phyloP scores from a whole-genome alignment of 2,797 vertebrate species.

The Sebastes umbrosus region DNA sequence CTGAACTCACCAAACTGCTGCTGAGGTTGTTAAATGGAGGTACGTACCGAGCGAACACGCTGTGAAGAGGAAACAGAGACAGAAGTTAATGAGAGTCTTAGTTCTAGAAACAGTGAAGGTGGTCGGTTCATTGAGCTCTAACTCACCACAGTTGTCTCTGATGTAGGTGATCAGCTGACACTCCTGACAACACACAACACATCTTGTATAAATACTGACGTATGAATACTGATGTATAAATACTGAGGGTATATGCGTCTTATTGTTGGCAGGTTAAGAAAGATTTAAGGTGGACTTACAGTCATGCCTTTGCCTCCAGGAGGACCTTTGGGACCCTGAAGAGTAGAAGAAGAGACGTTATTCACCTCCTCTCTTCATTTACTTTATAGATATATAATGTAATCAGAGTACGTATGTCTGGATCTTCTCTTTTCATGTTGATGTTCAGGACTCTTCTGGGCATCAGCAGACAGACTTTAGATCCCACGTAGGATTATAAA shows the following conservation, averaged over 20 bases:
- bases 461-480: too few species aligned
- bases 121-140: not conserved
- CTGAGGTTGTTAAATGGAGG: too few species aligned
- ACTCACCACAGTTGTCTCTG: constrained; percentile 88
- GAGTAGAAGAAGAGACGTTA: not conserved
- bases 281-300: not conserved
- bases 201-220: not conserved
- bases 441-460: too few species aligned
- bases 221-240: too few species aligned
- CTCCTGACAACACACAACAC: constrained; percentile 72
- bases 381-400: not conserved
- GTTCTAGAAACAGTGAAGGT: not conserved
- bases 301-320: constrained; percentile 63
- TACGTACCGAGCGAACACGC: not conserved
- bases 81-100: not conserved
- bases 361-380: not conserved
- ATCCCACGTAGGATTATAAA: too few species aligned
- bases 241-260: too few species aligned
- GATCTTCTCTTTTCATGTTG: too few species aligned
- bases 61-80: not conserved
- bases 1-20: too few species aligned
- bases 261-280: not conserved
- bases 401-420: too few species aligned
- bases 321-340: constrained; percentile 84
- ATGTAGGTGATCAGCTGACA: constrained; percentile 88